Percentiles rank a stretch among this genome's conserved stretches.
Evolutionary conservation across 2,113 vertebrate species (phyloP).

Genomic region (Apaloderma vittatum): DNA sequence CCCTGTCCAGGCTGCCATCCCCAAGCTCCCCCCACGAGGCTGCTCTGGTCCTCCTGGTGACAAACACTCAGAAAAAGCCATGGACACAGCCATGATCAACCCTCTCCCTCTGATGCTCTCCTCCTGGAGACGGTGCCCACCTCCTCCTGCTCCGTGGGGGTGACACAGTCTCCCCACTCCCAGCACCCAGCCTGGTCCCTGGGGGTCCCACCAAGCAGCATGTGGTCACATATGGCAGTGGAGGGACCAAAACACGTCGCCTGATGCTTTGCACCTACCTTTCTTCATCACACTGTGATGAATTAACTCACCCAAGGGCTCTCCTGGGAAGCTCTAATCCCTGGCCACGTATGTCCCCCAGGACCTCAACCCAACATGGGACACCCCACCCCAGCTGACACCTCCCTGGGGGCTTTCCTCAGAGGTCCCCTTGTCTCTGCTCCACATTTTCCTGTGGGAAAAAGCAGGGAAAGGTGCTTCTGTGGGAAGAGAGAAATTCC

Average conservation of each 20-base stretch:
- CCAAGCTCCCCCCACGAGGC: background rate
- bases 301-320: background rate
- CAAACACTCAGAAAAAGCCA: background rate
- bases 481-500: background rate
- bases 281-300: background rate
- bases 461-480: background rate
- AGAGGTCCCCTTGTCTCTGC: background rate
- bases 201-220: background rate
- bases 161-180: background rate
- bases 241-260: accelerated
- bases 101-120: background rate
- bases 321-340: background rate
- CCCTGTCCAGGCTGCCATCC: background rate
- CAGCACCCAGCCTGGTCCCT: accelerated
- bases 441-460: accelerated
- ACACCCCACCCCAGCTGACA: accelerated
- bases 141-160: background rate
- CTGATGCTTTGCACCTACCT: too few species aligned
- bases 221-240: background rate
- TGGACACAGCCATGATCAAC: background rate
- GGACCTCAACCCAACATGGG: background rate
- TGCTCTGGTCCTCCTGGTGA: background rate
- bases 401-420: accelerated
- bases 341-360: too few species aligned
- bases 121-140: background rate